Evolutionary conservation across 2,888 invertebrate genomes (phyloP), one percentile per base, ranked within the genome.

Genomic region (Cephus sareptanus): DNA sequence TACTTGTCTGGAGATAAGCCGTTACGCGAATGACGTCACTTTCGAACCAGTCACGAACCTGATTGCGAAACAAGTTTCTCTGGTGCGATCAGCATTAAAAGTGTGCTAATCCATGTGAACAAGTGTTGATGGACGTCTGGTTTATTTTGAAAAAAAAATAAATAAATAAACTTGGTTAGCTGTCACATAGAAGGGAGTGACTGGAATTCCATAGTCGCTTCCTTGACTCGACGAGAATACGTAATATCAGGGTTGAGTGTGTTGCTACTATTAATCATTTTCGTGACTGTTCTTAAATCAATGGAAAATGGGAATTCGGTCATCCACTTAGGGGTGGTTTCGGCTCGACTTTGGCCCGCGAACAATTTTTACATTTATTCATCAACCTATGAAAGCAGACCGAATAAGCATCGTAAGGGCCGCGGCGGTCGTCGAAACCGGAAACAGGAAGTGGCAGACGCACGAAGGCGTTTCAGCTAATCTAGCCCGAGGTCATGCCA

Each of bases 1-100:
- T 80, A 80, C 82, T 85, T 84, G 82, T 84, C 78, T 79, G 73
- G 37, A 82, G 82, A 85, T 84, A 84, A 82, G 78, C 81, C 23
- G 15, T 56, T 56, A 23, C 56, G 56, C 56, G 56, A 56, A 56
- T 56, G 56, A 56, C 56, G 56, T 56, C 56, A 56, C 56, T 56
- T 9, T 56, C 56, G 56, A 23, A 56, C 56, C 56, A 56, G 23
- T 56, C 56, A 56, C 23, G 56, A 56, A 23, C 9, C 56, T 23
- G 56, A 23, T 56, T 23, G 56, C 56, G 56, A 56, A 56, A 56
- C 9, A 56, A 56, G 23, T 56, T 56, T 56, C 56, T 56, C 23
- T 23, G 56, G 56, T 56, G 23, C 23, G 56, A 9, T 56, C 56
- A 2, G 9, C 56, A 56, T 9, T 56, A 56, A 23, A 56, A 23